Evolutionary conservation across 2,113 vertebrate genomes (phyloP).

Genomic region (Forbesichthys agassizii): DNA sequence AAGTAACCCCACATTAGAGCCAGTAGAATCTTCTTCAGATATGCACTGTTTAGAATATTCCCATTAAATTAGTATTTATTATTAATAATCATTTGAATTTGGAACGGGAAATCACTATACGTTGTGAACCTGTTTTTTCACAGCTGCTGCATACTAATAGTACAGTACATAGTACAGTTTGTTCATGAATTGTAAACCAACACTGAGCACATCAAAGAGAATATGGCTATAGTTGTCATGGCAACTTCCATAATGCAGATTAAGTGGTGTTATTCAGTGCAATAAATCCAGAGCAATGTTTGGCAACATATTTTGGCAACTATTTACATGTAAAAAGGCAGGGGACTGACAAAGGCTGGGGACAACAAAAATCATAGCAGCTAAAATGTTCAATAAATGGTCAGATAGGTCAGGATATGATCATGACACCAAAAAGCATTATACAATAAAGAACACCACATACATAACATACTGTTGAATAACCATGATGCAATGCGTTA

Average conservation of each 20-base stretch:
- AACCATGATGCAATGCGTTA: conserved; percentile 16
- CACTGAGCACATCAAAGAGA: conserved; percentile 27
- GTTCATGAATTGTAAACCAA: conserved; percentile 24
- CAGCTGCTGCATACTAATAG: conserved; percentile 2
- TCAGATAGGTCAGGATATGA: conserved; percentile 35
- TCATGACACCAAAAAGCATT: conserved; percentile 51
- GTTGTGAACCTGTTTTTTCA: no score
- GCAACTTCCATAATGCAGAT: conserved; percentile 46
- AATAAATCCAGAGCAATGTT: conserved; percentile 39
- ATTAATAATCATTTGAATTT: no score
- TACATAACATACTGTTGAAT: conserved; percentile 31
- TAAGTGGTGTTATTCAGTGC: conserved; percentile 41
- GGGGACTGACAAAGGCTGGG: conserved; percentile 5
- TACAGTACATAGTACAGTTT: conserved; percentile 26
- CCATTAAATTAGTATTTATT: no score
- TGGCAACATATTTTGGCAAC: conserved; percentile 48
- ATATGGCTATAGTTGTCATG: conserved; percentile 57
- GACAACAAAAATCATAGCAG: conserved; percentile 24
- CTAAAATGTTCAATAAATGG: conserved; percentile 28
- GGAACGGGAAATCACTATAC: no score
- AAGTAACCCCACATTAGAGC: no score
- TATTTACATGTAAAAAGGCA: conserved; percentile 31
- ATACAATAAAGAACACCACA: conserved; percentile 35
- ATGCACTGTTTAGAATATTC: no score
- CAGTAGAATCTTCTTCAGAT: not conserved